phyloP scores from a whole-genome alignment of 2,888 invertebrate genomes.

The Lithophane socia region DNA sequence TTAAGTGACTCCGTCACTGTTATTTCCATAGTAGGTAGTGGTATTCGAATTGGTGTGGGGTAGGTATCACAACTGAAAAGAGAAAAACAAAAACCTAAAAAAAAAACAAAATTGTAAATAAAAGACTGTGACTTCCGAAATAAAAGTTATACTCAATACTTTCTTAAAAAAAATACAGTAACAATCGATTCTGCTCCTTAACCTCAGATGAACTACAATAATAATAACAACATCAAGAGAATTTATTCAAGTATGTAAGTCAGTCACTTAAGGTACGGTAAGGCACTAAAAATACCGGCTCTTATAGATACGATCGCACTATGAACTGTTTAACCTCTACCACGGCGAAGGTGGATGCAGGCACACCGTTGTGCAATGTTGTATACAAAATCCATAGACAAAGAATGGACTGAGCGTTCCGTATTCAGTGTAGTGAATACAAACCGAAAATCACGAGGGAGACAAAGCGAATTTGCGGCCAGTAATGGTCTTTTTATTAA shows the following conservation, averaged over 20 bases:
- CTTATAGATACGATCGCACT: conserved; percentile 62
- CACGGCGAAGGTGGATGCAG: conserved; percentile 32
- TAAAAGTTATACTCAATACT: too few relatives aligned
- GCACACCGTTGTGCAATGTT: conserved; percentile 50
- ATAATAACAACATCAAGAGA: conserved; percentile 40
- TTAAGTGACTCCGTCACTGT: too few relatives aligned
- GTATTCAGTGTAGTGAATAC: not conserved
- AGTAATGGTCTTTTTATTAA: not conserved
- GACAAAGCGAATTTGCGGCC: not conserved
- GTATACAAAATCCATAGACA: not conserved
- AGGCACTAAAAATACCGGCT: conserved; percentile 65
- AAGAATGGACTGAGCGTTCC: not conserved
- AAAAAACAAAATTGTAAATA: too few relatives aligned
- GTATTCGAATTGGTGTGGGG: too few relatives aligned
- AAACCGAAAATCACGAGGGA: not conserved
- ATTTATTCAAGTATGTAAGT: conserved; percentile 58
- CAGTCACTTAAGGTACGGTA: conserved; percentile 56
- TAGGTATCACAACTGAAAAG: too few relatives aligned
- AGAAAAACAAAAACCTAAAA: too few relatives aligned
- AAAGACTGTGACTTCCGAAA: too few relatives aligned
- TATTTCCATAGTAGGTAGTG: too few relatives aligned
- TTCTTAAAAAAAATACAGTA: not conserved
- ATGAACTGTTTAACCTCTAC: conserved; percentile 60
- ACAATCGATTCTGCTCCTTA: not conserved
- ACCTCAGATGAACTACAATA: conserved; percentile 22